Percentiles rank a stretch among this genome's conserved stretches.
Conservation (phyloP, 2,797 vertebrate genomes). For the Loriculus beryllinus region DNA sequence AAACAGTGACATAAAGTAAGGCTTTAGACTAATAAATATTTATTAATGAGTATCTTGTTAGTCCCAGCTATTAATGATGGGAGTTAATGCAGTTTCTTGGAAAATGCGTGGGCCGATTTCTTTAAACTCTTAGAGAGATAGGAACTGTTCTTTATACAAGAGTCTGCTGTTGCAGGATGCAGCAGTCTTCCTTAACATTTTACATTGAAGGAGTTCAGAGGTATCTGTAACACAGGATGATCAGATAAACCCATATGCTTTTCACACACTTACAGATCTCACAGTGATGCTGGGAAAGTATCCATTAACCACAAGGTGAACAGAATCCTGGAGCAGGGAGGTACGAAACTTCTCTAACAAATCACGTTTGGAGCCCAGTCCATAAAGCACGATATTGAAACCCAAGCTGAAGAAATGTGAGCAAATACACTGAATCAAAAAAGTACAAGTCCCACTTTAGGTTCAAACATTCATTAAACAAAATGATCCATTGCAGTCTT, state of each 20-base stretch:
- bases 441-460: neutral
- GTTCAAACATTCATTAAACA: neutral
- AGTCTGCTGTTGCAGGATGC: neutral
- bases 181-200: neutral
- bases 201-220: neutral
- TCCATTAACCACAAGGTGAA: constrained; percentile 94
- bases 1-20: neutral
- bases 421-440: constrained; percentile 21
- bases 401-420: constrained; percentile 80
- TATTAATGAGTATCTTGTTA: neutral
- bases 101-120: neutral
- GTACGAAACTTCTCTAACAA: constrained; percentile 90
- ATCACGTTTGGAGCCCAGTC: constrained; percentile 91
- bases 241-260: neutral
- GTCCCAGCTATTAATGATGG: neutral
- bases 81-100: neutral
- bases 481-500: neutral
- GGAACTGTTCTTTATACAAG: neutral
- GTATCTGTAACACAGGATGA: neutral
- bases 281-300: constrained; percentile 96
- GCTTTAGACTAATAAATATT: neutral
- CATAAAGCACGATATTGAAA: constrained; percentile 92
- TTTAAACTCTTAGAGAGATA: neutral
- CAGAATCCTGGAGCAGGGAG: constrained; percentile 79
- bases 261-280: constrained; percentile 84